Evolutionary conservation across 2,797 vertebrate species (phyloP).

Genomic region (Tadarida brasiliensis): DNA sequence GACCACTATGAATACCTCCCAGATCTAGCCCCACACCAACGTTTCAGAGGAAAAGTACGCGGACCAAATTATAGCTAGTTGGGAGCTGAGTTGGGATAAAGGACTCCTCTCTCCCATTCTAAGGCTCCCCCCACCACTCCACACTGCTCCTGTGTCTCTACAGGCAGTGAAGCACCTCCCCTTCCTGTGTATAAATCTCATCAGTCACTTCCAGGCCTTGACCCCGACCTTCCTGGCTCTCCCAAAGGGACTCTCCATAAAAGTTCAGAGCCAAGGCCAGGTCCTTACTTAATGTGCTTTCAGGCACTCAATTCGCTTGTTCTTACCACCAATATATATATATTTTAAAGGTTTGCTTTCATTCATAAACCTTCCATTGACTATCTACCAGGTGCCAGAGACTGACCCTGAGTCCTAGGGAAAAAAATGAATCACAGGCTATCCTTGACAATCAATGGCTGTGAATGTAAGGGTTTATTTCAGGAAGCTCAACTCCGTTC

Average conservation of each 20-base stretch:
- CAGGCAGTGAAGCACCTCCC: not conserved
- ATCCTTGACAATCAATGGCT: not conserved
- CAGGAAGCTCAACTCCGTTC: not conserved
- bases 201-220: not conserved
- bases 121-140: too few species aligned
- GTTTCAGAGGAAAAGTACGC: not conserved
- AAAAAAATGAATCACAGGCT: not conserved
- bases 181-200: not conserved
- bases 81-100: not conserved
- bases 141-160: not conserved
- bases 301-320: not conserved
- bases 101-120: not conserved
- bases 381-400: not conserved
- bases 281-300: not conserved
- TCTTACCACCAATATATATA: not conserved
- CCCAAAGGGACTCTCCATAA: not conserved
- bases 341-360: not conserved
- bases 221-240: not conserved
- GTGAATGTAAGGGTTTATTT: not conserved
- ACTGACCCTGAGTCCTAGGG: not conserved
- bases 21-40: not conserved
- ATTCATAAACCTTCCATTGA: not conserved
- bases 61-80: not conserved
- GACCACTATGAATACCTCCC: not conserved
- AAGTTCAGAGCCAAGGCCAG: not conserved